Conservation (phyloP, 2,888 invertebrate species). For the Tetranychus piercei region DNA sequence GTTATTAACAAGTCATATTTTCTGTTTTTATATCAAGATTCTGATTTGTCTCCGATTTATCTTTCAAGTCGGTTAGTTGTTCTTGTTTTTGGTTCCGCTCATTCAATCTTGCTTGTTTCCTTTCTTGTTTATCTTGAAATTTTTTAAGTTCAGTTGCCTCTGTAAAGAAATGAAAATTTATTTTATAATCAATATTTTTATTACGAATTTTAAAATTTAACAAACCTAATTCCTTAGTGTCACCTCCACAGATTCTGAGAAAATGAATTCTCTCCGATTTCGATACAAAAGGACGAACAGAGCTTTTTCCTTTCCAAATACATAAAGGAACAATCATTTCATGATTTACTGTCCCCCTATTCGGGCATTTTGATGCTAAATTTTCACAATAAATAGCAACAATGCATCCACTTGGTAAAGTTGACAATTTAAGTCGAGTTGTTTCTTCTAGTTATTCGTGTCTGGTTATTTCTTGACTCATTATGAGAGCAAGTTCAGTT, state of each 20-base stretch:
- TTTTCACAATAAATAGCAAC: conserved; percentile 17
- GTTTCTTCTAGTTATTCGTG: conserved; percentile 16
- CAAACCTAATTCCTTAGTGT: conserved; percentile 63
- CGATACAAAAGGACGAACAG: conserved; percentile 70
- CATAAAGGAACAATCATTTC: conserved; percentile 46
- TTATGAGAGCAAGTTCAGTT: conserved; percentile 17
- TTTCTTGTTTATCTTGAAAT: background rate
- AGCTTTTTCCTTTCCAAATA: conserved; percentile 77
- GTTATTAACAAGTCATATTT: too few species aligned
- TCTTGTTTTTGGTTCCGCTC: background rate
- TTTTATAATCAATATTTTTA: background rate
- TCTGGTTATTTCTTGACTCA: conserved; percentile 17
- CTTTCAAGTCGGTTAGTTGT: background rate
- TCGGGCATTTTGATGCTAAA: conserved; percentile 20
- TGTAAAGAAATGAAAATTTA: background rate
- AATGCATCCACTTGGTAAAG: conserved; percentile 20
- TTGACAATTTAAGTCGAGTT: conserved; percentile 6
- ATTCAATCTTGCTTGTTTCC: conserved; percentile 1
- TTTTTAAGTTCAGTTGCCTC: background rate
- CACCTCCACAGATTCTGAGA: conserved; percentile 62
- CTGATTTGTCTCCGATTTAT: background rate
- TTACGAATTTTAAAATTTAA: background rate
- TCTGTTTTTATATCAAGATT: background rate
- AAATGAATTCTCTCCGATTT: conserved; percentile 67
- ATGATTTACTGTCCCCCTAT: conserved; percentile 35